These are phyloP conservation scores for Myrmecophaga tridactyla DNA, from an alignment of 2,113 vertebrate species.

Conservation along the genomic window DNA sequence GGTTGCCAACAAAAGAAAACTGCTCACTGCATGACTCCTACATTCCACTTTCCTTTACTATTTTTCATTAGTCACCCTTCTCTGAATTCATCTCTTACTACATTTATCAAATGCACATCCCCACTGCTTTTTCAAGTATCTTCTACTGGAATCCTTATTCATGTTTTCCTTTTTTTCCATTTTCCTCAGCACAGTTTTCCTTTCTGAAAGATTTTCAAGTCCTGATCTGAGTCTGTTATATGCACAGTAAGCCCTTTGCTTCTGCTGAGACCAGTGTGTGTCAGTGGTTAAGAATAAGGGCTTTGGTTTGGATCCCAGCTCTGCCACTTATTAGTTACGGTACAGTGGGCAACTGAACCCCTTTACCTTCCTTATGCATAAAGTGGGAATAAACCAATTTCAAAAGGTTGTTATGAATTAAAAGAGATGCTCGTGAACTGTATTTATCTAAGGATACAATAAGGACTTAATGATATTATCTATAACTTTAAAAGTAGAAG, in stretches of 20 bases:
- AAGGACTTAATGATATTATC: background rate
- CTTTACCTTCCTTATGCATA: background rate
- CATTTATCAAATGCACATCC: background rate
- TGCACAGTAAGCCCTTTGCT: background rate
- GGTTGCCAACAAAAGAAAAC: constrained; percentile 59
- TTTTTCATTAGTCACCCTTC: constrained; percentile 14
- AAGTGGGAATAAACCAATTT: constrained; percentile 5
- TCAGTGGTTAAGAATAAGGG: background rate
- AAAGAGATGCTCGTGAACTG: background rate
- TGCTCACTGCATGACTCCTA: constrained; percentile 52
- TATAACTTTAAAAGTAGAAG: constrained; percentile 29
- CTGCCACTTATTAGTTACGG: background rate
- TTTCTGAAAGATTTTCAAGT: background rate
- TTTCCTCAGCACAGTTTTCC: background rate
- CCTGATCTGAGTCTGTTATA: background rate
- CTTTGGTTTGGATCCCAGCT: background rate
- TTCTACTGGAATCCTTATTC: background rate
- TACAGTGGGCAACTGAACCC: background rate
- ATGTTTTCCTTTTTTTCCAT: background rate
- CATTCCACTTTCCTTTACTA: constrained; percentile 32
- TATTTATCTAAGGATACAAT: background rate
- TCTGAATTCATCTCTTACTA: background rate
- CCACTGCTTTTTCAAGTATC: background rate
- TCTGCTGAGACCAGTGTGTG: background rate
- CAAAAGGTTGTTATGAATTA: background rate